Base-by-base conservation (phyloP, 2,888 invertebrate genomes). In the Rhagophthalmus giganteus region DNA sequence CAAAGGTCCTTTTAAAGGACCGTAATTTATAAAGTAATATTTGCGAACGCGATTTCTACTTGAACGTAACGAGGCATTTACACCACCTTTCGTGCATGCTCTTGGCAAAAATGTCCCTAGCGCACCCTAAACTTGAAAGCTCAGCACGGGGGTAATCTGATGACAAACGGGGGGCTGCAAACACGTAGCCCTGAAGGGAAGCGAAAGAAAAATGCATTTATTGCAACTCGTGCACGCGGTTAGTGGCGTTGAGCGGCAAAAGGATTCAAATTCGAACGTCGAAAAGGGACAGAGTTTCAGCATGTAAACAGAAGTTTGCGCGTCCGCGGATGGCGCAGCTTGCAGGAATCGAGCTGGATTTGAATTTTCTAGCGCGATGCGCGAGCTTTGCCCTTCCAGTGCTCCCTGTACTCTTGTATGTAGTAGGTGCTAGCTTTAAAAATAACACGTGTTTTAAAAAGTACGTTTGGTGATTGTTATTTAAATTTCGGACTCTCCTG, bases 311-410 rank as follows among this genome's bases (percentile, higher is more conserved):
- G 35, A 54, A 52, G 44, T 41, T 40, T 63, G 63, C 61, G 63
- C 61, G 26, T 14, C 30, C 42, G 26, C 33, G 27, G 6, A 32
- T 26, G 25, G 60, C 63, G 63, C 63, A 63, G 59, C 61, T 57
- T 54, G 53, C 48, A 55, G 56, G 54, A 61, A 61, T 63, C 58
- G 63, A 62, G 63, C 61, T 55, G 58, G 52, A 53, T 63, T 63
- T 63, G 58, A 61, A 62, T 58, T 54, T 63, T 60, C 51, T 55
- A 55, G 49, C 53, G 57, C 56, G 62, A 52, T 54, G 55, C 59
- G 56, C 53, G 44, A 50, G 45, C 51, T 35, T 42, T 46, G 47
- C 48, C 44, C 47, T 56, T 57, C 51, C 54, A 61, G 62, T 62
- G 60, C 52, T 58, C 56, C 58, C 47, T 55, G 56, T 54, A 59